Base-by-base conservation (phyloP, 2,888 invertebrate genomes). In the Perizoma flavofasciatum region DNA sequence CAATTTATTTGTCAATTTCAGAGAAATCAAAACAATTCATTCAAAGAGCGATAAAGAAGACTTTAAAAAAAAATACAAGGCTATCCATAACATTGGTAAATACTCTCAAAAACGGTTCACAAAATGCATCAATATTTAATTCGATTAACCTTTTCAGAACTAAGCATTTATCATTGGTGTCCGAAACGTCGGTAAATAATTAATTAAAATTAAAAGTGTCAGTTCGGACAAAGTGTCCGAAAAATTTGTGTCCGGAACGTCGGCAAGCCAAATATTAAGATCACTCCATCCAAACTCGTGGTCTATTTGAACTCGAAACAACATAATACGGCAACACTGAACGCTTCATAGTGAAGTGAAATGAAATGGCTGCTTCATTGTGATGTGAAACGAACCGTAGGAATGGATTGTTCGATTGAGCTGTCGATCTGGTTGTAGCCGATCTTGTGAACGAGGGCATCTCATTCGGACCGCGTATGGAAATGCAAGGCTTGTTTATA, bases 331-430 rank as follows among this genome's bases (percentile, higher is more conserved):
- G 79, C 80, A 82, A 81, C 79, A 78, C 75, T 75, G 77, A 70
- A 77, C 77, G 73, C 74, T 78, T 78, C 77, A 78, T 78, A 82
- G 82, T 81, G 81, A 82, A 76, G 80, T 71, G 79, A 79, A 74
- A 73, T 74, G 77, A 72, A 69, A 22, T 75, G 76, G 70, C 77
- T 77, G 73, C 74, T 78, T 78, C 77, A 78, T 78, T 82, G 83
- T 81, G 81, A 82, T 76, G 80, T 71, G 79, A 79, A 74, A 73
- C 74, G 77, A 72, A 69, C 70, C 68, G 62, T 69, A 79, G 72
- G 76, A 77, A 84, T 85, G 82, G 85, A 85, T 86, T 85, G 83
- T 81, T 84, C 80, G 79, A 82, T 82, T 81, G 82, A 83, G 81
- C 78, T 82, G 76, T 78, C 79, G 75, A 83, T 83, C 77, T 76